Conservation (phyloP, 2,113 vertebrate genomes). For the Melanotaenia duboulayi region DNA sequence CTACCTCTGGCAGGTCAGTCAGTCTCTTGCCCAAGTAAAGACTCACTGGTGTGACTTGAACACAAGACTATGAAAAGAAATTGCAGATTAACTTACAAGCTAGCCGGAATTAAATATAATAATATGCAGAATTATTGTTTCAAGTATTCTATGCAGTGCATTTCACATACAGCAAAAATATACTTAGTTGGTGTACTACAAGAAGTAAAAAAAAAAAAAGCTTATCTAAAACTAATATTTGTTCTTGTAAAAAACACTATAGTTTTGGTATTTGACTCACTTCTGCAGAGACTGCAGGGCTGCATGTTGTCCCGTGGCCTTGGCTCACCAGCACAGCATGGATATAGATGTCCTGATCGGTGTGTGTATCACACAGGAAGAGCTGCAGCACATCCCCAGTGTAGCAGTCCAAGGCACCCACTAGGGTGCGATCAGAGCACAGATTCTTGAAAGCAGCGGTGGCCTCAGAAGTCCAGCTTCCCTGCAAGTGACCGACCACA, state of each 20-base stretch:
- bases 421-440: constrained; percentile 84
- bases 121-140: not conserved
- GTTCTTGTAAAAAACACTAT: not conserved
- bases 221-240: too few relatives aligned
- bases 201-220: too few relatives aligned
- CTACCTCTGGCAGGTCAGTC: constrained; percentile 62
- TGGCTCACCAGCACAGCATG: constrained; percentile 83
- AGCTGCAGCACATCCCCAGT: constrained; percentile 85
- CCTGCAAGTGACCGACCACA: constrained; percentile 71
- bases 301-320: constrained; percentile 84
- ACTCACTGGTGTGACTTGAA: constrained; percentile 80
- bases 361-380: constrained; percentile 91
- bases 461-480: constrained; percentile 85
- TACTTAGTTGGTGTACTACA: not conserved
- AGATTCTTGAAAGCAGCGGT: constrained; percentile 83
- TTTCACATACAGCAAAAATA: not conserved
- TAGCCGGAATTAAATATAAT: not conserved
- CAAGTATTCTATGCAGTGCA: not conserved
- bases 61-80: constrained; percentile 79
- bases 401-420: constrained; percentile 88
- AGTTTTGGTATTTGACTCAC: constrained; percentile 28
- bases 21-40: constrained; percentile 82
- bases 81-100: not conserved
- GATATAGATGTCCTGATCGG: constrained; percentile 87
- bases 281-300: constrained; percentile 65